A percentile compares a stretch with the other conserved stretches of the same genome.
These are phyloP conservation scores for Laothoe populi DNA, from an alignment of 2,888 invertebrate genomes.

Conservation along the genomic window DNA sequence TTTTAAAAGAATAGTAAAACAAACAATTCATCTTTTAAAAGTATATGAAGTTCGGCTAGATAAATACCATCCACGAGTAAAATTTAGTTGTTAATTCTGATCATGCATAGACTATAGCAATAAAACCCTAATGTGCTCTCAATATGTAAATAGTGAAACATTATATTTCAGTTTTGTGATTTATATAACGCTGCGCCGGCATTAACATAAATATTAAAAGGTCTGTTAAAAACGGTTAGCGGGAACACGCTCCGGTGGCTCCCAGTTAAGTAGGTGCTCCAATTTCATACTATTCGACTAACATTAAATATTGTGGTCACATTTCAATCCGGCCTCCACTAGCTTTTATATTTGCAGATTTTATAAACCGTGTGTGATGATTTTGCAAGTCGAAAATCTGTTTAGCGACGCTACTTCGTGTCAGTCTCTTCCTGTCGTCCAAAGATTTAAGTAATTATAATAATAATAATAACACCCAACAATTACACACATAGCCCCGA, in stretches of 20 bases:
- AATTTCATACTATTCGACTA: constrained; percentile 35
- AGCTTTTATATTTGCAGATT: constrained; percentile 12
- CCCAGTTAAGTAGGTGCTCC: constrained; percentile 39
- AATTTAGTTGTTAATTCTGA: not conserved
- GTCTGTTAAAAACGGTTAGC: constrained; percentile 36
- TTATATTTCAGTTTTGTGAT: not conserved
- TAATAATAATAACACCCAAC: too few species aligned
- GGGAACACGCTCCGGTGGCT: constrained; percentile 35
- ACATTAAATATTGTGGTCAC: constrained; percentile 38
- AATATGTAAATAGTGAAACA: not conserved
- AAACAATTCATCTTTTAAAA: too few species aligned
- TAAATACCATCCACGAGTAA: too few species aligned
- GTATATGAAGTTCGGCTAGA: too few species aligned
- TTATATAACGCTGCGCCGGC: constrained; percentile 24
- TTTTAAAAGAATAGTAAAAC: too few species aligned
- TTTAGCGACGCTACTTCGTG: not conserved
- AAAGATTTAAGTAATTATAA: too few species aligned
- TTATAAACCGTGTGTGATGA: not conserved
- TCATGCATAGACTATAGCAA: not conserved
- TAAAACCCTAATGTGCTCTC: not conserved
- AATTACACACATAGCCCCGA: too few species aligned
- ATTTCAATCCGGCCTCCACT: constrained; percentile 26
- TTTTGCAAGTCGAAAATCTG: not conserved
- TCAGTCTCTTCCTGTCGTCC: too few species aligned
- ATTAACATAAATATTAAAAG: constrained; percentile 36